Conservation (phyloP, 2,888 invertebrate species). For the Trichacis sp. region DNA sequence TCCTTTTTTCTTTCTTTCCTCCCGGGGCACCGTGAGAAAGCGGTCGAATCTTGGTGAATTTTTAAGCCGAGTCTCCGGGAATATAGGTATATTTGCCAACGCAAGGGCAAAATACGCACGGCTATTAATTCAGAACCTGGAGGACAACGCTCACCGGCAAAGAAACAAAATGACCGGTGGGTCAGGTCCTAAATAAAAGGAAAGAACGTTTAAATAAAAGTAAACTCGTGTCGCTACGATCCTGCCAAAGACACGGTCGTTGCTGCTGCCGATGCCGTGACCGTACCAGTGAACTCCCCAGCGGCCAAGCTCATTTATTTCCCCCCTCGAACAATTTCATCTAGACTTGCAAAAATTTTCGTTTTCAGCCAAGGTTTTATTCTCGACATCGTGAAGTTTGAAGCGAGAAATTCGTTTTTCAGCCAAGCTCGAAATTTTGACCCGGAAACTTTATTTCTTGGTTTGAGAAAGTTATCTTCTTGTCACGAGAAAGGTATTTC, state of each 20-base stretch:
- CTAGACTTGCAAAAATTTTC: constrained; percentile 2
- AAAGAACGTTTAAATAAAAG: constrained; percentile 68
- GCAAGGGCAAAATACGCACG: constrained; percentile 56
- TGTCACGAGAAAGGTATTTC: too few relatives aligned
- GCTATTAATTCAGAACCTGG: constrained; percentile 63
- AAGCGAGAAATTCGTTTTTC: too few relatives aligned
- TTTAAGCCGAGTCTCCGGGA: constrained; percentile 46
- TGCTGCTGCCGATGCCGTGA: constrained; percentile 14
- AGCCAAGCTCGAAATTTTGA: too few relatives aligned
- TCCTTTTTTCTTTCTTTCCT: constrained; percentile 36
- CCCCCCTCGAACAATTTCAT: constrained; percentile 16
- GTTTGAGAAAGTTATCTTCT: too few relatives aligned
- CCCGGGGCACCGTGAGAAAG: constrained; percentile 60
- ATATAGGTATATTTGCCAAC: constrained; percentile 52
- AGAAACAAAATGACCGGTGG: constrained; percentile 61
- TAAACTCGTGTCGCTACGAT: constrained; percentile 64
- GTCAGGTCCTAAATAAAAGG: constrained; percentile 67
- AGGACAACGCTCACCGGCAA: constrained; percentile 59
- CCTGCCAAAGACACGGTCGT: constrained; percentile 6
- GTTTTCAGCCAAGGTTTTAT: too few relatives aligned
- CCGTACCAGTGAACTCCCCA: constrained; percentile 14
- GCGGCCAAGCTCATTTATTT: constrained; percentile 5
- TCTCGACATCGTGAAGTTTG: too few relatives aligned
- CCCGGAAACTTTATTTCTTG: too few relatives aligned
- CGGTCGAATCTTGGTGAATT: constrained; percentile 53